Conservation (phyloP, 2,113 vertebrate genomes). For the Petrocephalus microphthalmus region DNA sequence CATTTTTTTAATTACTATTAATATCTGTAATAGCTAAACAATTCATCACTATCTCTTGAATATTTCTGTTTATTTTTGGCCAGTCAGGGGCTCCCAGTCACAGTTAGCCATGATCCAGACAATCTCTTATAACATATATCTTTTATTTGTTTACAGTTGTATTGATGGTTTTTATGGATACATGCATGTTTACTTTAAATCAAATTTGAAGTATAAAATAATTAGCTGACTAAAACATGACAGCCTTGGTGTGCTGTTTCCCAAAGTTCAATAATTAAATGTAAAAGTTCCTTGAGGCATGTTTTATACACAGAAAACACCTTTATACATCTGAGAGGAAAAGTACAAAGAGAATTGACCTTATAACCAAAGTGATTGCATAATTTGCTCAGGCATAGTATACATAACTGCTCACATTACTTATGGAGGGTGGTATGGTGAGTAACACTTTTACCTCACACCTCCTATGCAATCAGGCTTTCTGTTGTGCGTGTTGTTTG, state of each 20-base stretch:
- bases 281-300: neutral
- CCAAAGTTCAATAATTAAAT: neutral
- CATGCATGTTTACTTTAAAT: neutral
- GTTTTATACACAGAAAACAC: neutral
- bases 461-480: neutral
- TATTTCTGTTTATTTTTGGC: neutral
- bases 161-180: neutral
- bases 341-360: neutral
- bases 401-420: neutral
- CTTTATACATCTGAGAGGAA: neutral
- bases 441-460: neutral
- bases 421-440: neutral
- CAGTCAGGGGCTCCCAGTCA: neutral
- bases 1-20: neutral
- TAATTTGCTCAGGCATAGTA: neutral
- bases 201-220: neutral
- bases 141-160: neutral
- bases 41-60: neutral
- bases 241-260: neutral
- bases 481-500: neutral
- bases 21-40: neutral
- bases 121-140: neutral
- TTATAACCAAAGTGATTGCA: neutral
- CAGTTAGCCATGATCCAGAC: neutral
- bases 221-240: neutral